Evolutionary conservation across 2,113 vertebrate genomes (phyloP).

Genomic region (Lates calcarifer): DNA sequence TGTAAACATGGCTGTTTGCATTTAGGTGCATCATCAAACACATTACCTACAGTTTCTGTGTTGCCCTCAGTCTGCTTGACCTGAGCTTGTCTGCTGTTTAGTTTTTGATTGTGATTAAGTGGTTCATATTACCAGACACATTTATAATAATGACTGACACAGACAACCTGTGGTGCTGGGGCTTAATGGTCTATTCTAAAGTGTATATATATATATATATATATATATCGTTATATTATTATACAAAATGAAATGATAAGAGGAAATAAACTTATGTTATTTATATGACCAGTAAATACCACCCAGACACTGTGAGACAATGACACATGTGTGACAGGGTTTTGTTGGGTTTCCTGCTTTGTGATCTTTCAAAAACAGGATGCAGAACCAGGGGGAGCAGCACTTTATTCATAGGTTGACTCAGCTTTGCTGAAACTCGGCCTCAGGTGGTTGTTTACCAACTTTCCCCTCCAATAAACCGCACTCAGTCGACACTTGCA

Average conservation of each 20-base stretch:
- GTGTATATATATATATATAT: neutral
- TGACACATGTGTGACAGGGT: neutral
- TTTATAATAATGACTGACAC: no score
- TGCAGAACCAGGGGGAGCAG: conserved; percentile 3
- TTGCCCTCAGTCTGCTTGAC: no score
- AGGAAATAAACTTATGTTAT: neutral
- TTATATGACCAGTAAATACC: neutral
- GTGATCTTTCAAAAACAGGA: conserved; percentile 64
- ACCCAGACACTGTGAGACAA: neutral
- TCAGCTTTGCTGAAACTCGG: conserved; percentile 19
- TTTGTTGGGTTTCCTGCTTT: conserved; percentile 38
- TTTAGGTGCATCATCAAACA: no score
- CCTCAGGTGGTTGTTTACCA: conserved; percentile 34
- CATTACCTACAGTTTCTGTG: no score
- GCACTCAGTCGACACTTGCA: neutral
- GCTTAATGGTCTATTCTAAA: no score
- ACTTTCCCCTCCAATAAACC: conserved; percentile 60
- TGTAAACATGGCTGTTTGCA: no score
- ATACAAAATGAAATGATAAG: neutral
- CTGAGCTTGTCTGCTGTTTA: neutral
- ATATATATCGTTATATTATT: neutral
- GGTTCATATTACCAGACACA: no score
- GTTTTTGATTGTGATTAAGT: no score
- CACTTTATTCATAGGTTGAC: conserved; percentile 25
- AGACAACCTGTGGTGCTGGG: no score